Percentiles rank a stretch among this genome's conserved stretches.
These are phyloP conservation scores for Tanaodytes sp. DNA, from an alignment of 2,888 invertebrate genomes.

Conservation along the genomic window DNA sequence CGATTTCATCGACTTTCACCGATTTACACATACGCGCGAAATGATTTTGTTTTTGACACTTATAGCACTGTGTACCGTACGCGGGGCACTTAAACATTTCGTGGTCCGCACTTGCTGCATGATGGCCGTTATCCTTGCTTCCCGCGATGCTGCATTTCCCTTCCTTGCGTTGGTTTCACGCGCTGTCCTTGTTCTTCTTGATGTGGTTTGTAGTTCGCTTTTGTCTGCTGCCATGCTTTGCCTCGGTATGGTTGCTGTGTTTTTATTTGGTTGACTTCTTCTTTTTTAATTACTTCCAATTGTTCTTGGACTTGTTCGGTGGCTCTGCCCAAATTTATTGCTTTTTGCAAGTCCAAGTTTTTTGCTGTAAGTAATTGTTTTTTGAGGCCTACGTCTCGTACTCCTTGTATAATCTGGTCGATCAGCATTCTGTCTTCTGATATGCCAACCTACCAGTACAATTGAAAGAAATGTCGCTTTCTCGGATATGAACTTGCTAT, in stretches of 20 bases:
- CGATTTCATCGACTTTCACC: conserved; percentile 10
- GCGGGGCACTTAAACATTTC: conserved; percentile 44
- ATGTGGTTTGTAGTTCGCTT: neutral
- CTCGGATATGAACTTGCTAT: no score
- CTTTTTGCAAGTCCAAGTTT: conserved; percentile 28
- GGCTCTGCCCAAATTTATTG: conserved; percentile 32
- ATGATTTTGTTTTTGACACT: conserved; percentile 45
- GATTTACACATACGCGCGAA: conserved; percentile 37
- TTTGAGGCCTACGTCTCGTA: conserved; percentile 30
- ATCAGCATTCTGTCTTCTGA: conserved; percentile 42
- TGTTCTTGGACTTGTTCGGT: conserved; percentile 29
- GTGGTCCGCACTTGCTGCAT: conserved; percentile 10
- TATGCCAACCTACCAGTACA: no score
- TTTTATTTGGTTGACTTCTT: neutral
- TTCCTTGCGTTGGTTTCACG: neutral
- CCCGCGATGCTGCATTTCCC: neutral
- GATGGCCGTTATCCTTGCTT: neutral
- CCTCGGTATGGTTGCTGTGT: conserved; percentile 2
- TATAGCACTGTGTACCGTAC: conserved; percentile 37
- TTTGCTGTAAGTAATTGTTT: conserved; percentile 31
- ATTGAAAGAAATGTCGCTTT: no score
- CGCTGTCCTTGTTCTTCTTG: neutral
- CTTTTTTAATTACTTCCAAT: neutral
- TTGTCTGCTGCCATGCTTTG: neutral
- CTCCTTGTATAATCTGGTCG: conserved; percentile 40